These are phyloP conservation scores for Pseudochirops cupreus DNA, from an alignment of 2,797 vertebrate genomes.

Conservation along the genomic window DNA sequence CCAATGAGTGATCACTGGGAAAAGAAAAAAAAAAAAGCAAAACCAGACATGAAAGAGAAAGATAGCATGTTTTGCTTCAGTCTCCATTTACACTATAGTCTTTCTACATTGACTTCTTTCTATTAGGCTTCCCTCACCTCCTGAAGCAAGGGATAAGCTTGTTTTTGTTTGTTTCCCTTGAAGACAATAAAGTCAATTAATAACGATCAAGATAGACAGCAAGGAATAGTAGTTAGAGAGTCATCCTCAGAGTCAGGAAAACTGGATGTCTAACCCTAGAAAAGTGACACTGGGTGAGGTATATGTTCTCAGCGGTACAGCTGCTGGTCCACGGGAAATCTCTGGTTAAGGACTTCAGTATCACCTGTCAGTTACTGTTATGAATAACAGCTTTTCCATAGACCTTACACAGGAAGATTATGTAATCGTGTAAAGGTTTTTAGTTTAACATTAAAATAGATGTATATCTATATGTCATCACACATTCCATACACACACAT, in stretches of 20 bases:
- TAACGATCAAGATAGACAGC: not conserved
- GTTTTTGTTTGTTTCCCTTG: too few relatives aligned
- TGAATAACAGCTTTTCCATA: not conserved
- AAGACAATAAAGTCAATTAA: not conserved
- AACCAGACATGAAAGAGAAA: too few relatives aligned
- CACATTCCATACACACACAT: too few relatives aligned
- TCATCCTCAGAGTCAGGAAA: not conserved
- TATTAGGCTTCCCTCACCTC: too few relatives aligned
- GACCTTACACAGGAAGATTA: not conserved
- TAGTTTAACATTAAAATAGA: not conserved
- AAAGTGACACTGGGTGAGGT: not conserved
- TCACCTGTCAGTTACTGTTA: not conserved
- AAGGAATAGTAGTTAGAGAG: not conserved
- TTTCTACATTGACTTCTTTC: too few relatives aligned
- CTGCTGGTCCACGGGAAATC: not conserved
- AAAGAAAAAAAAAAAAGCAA: too few relatives aligned
- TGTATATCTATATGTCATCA: too few relatives aligned
- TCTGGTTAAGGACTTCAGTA: not conserved
- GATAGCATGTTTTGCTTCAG: too few relatives aligned
- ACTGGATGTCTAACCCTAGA: not conserved
- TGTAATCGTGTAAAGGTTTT: not conserved
- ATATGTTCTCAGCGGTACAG: not conserved
- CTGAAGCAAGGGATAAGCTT: too few relatives aligned
- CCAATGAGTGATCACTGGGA: too few relatives aligned
- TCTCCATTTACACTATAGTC: too few relatives aligned